Evolutionary conservation across 2,888 invertebrate species (phyloP).

Genomic region (Chrysolina oricalcia): DNA sequence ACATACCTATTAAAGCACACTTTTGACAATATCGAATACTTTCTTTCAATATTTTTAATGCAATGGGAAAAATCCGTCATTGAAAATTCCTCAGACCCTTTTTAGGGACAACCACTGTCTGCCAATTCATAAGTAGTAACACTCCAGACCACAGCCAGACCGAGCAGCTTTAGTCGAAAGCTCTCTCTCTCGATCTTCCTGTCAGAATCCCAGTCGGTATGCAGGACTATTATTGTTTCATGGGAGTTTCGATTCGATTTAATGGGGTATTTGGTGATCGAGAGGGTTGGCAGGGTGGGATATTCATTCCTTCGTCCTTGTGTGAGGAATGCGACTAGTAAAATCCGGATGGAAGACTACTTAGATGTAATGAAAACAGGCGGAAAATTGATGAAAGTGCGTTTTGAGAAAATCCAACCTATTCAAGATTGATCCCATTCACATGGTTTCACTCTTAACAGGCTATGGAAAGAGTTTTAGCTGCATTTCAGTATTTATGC

Average conservation of each 20-base stretch:
- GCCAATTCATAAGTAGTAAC: constrained; percentile 1
- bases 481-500: too few relatives aligned
- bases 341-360: neutral
- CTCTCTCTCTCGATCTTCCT: constrained; percentile 12
- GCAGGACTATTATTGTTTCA: constrained; percentile 2
- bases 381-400: neutral
- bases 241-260: constrained; percentile 2
- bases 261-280: constrained; percentile 6
- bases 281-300: neutral
- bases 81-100: neutral
- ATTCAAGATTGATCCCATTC: neutral
- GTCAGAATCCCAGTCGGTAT: neutral
- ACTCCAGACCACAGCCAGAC: constrained; percentile 14
- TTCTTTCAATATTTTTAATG: too few relatives aligned
- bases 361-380: neutral
- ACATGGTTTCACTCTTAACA: too few relatives aligned
- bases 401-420: neutral
- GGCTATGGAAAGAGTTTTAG: too few relatives aligned
- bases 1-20: too few relatives aligned
- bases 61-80: too few relatives aligned
- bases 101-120: neutral
- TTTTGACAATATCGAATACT: too few relatives aligned
- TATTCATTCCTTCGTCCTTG: neutral
- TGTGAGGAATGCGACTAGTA: neutral
- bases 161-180: constrained; percentile 8